A percentile compares a stretch with the other conserved stretches of the same genome.
phyloP scores from a whole-genome alignment of 2,888 invertebrate genomes.

The Drosophila paramelanica region DNA sequence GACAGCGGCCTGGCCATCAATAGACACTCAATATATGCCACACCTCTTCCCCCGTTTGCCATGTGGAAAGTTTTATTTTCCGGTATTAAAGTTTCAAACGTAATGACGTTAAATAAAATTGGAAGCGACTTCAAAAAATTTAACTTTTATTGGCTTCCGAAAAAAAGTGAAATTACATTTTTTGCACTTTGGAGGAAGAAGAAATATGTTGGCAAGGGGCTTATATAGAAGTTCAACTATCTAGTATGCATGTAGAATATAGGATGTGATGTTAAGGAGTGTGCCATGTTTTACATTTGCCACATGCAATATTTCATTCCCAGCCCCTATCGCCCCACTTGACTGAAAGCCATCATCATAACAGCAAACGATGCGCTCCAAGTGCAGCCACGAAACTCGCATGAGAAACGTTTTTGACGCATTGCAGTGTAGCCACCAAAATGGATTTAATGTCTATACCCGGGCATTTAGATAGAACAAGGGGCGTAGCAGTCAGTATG shows the following conservation, averaged over 20 bases:
- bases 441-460: slow-evolving; percentile 59
- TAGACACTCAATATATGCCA: slow-evolving; percentile 28
- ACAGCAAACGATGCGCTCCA: slow-evolving; percentile 64
- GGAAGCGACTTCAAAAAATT: slow-evolving; percentile 77
- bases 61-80: slow-evolving; percentile 51
- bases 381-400: slow-evolving; percentile 51
- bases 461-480: slow-evolving; percentile 44
- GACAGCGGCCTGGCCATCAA: slow-evolving; percentile 65
- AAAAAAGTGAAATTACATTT: slow-evolving; percentile 71
- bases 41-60: background rate
- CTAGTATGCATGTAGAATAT: slow-evolving; percentile 10
- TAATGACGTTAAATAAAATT: slow-evolving; percentile 80
- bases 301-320: slow-evolving; percentile 59
- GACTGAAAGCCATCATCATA: slow-evolving; percentile 62
- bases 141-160: slow-evolving; percentile 71
- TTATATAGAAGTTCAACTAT: background rate
- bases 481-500: background rate
- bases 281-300: slow-evolving; percentile 57
- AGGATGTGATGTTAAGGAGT: slow-evolving; percentile 19
- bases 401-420: slow-evolving; percentile 66
- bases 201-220: background rate
- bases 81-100: slow-evolving; percentile 76
- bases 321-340: background rate
- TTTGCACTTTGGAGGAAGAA: slow-evolving; percentile 7
- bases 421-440: slow-evolving; percentile 66